Conservation (phyloP, 53 echinoderm and acorn worm genomes). For the Echinometra lucunter region DNA sequence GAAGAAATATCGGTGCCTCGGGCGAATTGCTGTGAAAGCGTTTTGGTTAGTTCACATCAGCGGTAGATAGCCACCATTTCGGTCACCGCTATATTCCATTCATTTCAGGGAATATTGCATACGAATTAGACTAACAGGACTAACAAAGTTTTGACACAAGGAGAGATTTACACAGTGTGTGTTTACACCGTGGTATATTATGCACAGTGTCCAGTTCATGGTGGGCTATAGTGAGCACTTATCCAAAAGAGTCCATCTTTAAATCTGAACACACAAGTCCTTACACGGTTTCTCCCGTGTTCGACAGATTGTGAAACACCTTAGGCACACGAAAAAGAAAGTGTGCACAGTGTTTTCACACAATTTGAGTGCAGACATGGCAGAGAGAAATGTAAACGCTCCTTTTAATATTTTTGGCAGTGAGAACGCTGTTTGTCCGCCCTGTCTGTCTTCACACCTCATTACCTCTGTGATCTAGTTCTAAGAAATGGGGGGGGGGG, state of each 20-base stretch:
- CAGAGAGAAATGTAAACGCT: not conserved
- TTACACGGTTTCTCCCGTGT: no score
- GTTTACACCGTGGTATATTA: no score
- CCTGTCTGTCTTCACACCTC: not conserved
- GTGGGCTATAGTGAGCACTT: no score
- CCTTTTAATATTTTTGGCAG: not conserved
- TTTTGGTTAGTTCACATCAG: not conserved
- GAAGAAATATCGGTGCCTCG: not conserved
- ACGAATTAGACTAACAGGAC: no score
- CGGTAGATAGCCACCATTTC: not conserved
- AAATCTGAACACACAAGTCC: no score
- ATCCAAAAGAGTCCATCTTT: no score
- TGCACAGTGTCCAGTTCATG: no score
- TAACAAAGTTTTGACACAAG: no score
- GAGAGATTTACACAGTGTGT: no score
- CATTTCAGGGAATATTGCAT: no score
- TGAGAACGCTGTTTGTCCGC: not conserved
- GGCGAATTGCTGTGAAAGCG: not conserved
- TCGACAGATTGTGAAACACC: not conserved
- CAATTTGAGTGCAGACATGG: not conserved
- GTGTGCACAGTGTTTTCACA: not conserved
- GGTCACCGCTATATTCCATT: no score
- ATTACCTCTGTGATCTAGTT: not conserved
- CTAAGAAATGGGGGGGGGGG: not conserved
- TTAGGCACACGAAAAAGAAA: not conserved